Percentiles rank a stretch among this genome's conserved stretches.
Evolutionary conservation across 1,140 invertebrate species (phyloP).

Genomic region (Diachasma alloeum): DNA sequence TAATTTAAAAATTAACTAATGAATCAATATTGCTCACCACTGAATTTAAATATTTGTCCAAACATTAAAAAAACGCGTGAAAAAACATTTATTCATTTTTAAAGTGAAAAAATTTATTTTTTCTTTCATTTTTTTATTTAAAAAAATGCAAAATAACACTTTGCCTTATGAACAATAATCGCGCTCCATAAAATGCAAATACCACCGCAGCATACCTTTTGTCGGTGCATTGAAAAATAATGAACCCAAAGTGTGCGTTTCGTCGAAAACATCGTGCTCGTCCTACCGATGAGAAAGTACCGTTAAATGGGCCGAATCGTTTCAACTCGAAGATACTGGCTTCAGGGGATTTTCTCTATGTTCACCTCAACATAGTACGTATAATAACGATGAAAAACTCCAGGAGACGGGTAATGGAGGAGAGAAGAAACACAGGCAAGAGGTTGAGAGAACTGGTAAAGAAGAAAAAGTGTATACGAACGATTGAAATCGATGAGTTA

Average conservation of each 20-base stretch:
- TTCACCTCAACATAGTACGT: neutral
- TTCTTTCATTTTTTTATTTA: no score
- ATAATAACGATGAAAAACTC: neutral
- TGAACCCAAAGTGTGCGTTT: neutral
- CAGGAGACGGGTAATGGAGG: neutral
- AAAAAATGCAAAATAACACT: neutral
- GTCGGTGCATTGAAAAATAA: neutral
- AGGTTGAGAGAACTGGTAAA: neutral
- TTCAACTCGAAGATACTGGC: neutral
- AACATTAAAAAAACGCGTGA: no score
- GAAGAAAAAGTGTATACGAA: neutral
- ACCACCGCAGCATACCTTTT: neutral
- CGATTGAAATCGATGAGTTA: neutral
- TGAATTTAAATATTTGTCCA: no score
- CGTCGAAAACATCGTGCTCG: conserved; percentile 1
- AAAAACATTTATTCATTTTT: no score
- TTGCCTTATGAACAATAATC: neutral
- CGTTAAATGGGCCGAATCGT: conserved; percentile 32
- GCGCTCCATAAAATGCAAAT: neutral
- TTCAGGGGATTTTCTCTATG: neutral
- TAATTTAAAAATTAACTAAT: no score
- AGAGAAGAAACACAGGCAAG: neutral
- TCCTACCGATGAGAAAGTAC: conserved; percentile 28
- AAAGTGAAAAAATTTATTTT: no score
- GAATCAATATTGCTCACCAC: no score